phyloP scores from a whole-genome alignment of 2,888 invertebrate species.

The Tricholauxania praeusta region DNA sequence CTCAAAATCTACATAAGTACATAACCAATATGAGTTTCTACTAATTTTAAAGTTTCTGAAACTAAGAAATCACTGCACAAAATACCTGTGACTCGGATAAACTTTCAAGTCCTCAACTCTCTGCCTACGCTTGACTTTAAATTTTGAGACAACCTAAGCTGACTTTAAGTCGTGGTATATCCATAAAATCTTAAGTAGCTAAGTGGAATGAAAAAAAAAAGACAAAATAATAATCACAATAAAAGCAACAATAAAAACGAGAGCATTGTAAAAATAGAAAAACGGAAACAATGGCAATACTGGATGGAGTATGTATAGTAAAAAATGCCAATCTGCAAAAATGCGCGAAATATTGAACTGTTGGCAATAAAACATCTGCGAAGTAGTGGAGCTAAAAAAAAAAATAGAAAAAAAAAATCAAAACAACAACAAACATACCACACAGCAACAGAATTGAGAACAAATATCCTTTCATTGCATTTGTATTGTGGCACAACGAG shows the following conservation, averaged over 20 bases:
- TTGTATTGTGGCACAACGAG: constrained; percentile 24
- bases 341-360: constrained; percentile 33
- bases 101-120: not conserved
- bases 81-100: too few relatives aligned
- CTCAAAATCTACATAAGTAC: too few relatives aligned
- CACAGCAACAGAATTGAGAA: constrained; percentile 6
- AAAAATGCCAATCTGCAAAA: constrained; percentile 35
- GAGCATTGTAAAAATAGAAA: not conserved
- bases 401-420: not conserved
- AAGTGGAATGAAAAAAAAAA: not conserved
- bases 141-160: not conserved
- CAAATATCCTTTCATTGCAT: constrained; percentile 20
- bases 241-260: constrained; percentile 26
- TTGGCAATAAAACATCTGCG: constrained; percentile 29
- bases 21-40: too few relatives aligned
- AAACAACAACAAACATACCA: constrained; percentile 7
- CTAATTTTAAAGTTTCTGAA: too few relatives aligned
- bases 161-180: not conserved
- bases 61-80: too few relatives aligned
- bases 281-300: constrained; percentile 7
- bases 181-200: not conserved
- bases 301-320: not conserved
- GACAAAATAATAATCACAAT: constrained; percentile 22
- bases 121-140: not conserved
- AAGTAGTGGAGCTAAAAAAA: not conserved